These are phyloP conservation scores for Scaeva pyrastri DNA, from an alignment of 2,888 invertebrate species.

Conservation along the genomic window DNA sequence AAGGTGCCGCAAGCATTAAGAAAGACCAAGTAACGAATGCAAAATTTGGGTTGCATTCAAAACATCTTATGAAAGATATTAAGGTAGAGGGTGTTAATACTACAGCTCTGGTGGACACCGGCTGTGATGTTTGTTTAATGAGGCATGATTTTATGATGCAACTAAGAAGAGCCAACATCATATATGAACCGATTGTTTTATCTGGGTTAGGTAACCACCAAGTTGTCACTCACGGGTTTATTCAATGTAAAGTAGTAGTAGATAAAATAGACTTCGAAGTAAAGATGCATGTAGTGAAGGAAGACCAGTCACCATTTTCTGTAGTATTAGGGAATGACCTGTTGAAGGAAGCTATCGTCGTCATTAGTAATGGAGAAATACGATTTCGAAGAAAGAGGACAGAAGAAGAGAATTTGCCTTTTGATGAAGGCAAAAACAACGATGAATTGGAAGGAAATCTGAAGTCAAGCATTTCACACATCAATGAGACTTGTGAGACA, in stretches of 20 bases:
- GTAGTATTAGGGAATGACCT: constrained; percentile 21
- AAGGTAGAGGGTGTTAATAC: not conserved
- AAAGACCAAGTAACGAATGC: not conserved
- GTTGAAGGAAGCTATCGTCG: constrained; percentile 10
- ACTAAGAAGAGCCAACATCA: not conserved
- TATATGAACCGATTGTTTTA: constrained; percentile 11
- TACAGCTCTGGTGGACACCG: not conserved
- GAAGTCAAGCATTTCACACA: constrained; percentile 19
- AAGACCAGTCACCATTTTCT: constrained; percentile 17
- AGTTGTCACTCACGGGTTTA: constrained; percentile 32
- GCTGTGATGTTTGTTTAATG: constrained; percentile 13
- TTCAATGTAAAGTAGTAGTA: not conserved
- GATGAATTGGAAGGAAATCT: not conserved
- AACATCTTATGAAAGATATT: constrained; percentile 25
- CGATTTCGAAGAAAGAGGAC: constrained; percentile 13
- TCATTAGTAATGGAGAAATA: constrained; percentile 8
- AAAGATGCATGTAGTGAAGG: constrained; percentile 22
- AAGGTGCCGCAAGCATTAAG: not conserved
- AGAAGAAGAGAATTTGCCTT: not conserved
- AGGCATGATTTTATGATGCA: not conserved
- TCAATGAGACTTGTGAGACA: constrained; percentile 18
- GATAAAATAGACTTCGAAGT: constrained; percentile 12
- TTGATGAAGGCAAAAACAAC: not conserved
- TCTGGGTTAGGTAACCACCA: constrained; percentile 42
- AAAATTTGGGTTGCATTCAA: constrained; percentile 10